Conservation (phyloP, 2,888 invertebrate species). For the Noctua comes region DNA sequence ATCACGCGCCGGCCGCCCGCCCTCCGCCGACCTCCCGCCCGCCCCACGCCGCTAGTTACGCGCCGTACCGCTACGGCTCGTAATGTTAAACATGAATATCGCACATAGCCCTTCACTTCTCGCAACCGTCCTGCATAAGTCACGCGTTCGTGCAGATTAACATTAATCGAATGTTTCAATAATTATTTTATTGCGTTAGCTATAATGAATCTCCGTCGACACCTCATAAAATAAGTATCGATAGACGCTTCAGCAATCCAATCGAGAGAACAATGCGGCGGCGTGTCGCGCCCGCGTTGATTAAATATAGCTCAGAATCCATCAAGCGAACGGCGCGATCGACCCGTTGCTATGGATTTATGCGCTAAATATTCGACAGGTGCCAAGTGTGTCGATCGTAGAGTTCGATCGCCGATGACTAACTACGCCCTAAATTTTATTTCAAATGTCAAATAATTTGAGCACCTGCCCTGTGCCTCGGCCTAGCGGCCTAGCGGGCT, state of each 20-base stretch:
- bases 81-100: conserved; percentile 56
- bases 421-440: conserved; percentile 90
- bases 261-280: conserved; percentile 87
- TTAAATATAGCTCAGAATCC: conserved; percentile 90
- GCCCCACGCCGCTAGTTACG: conserved; percentile 50
- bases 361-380: conserved; percentile 90
- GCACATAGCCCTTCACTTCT: conserved; percentile 53
- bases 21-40: conserved; percentile 64
- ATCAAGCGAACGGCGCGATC: conserved; percentile 86
- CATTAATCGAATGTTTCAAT: conserved; percentile 61
- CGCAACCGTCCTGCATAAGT: conserved; percentile 52
- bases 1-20: conserved; percentile 83
- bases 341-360: conserved; percentile 89
- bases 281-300: conserved; percentile 84
- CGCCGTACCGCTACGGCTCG: conserved; percentile 41
- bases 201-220: conserved; percentile 78
- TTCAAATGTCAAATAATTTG: conserved; percentile 90
- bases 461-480: conserved; percentile 81
- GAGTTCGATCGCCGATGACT: conserved; percentile 89
- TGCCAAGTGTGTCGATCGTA: conserved; percentile 90
- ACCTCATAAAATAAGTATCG: conserved; percentile 81
- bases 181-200: conserved; percentile 61
- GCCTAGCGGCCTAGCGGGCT: conserved; percentile 26
- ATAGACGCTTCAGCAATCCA: conserved; percentile 82
- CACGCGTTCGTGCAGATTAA: conserved; percentile 46